Base-by-base conservation (phyloP, 2,888 invertebrate species). In the Torymus aiolomorphi region DNA sequence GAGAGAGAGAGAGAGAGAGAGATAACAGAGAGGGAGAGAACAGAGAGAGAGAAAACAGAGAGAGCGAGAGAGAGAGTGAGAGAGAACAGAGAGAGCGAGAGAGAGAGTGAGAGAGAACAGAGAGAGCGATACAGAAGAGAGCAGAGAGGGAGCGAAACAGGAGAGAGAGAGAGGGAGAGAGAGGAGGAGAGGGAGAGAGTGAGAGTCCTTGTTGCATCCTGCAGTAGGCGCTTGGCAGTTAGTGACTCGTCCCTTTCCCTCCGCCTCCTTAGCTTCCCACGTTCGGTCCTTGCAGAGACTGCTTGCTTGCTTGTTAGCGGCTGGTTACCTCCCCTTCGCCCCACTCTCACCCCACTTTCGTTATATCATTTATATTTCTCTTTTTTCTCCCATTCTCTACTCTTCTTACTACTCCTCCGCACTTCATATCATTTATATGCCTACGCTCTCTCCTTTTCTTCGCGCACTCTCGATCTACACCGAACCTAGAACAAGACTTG, bases 281-380 rank as follows among this genome's bases (percentile, higher is more conserved):
- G 62, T 69, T 62, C 59, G 42, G 65, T 70, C 74, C 42, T 73
- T 18, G 77, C 78, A 74, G 73, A 72, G 52, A 18, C 62, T 62
- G 62, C 31, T 14, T 62, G 51, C 83, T 81, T 82, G 85, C 86
- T 86, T 84, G 86, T 86, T 86, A 86, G 86, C 86, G 83, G 85
- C 84, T 83, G 86, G 66, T 78, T 67, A 78, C 78, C 78, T 78
- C 78, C 63, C 52, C 72, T 16, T 42, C 61, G 2, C 13, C 84
- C 84, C 83, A 82, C 84, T 83, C 84, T 81, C 83, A 72, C 80
- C 82, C 31, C 66, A 52, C 75, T 66, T 52, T 4, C 51, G 62
- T 65, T 63, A 59, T 77, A 65, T 77, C 77, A 71, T 66, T 65
- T 71, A 51, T 66, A 70, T 57, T 56, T 56, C 70, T 76, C 70